These are phyloP conservation scores for Nannospalax galili DNA, from an alignment of 2,113 vertebrate species.

Conservation along the genomic window DNA sequence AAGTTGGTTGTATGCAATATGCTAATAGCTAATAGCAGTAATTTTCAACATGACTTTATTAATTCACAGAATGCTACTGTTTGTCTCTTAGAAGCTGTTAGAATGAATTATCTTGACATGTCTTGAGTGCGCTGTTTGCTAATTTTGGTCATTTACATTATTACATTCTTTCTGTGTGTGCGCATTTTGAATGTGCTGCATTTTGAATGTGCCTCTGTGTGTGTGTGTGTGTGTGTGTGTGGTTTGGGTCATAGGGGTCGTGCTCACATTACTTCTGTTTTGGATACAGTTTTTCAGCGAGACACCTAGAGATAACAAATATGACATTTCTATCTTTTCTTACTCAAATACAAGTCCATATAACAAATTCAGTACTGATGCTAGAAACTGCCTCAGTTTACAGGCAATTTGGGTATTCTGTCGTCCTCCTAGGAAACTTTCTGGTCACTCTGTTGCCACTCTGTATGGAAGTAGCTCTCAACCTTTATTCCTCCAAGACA, in stretches of 20 bases:
- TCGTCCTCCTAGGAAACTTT: constrained; percentile 48
- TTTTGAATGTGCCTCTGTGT: background rate
- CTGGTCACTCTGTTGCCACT: background rate
- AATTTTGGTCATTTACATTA: background rate
- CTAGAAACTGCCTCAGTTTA: background rate
- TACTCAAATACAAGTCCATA: background rate
- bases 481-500: background rate
- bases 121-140: background rate
- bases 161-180: background rate
- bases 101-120: background rate
- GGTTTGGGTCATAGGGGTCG: background rate
- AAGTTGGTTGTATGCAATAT: background rate
- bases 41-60: background rate
- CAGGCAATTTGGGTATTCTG: background rate
- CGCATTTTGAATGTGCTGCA: no score
- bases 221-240: background rate
- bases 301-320: background rate
- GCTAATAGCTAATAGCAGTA: background rate
- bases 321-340: background rate
- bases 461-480: background rate
- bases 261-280: background rate
- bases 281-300: background rate
- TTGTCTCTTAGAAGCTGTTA: background rate
- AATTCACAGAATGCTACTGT: background rate
- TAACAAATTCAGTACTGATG: background rate